Evolutionary conservation across 1,140 invertebrate genomes (phyloP), one percentile per base, ranked within the genome.

Genomic region (Drosophila burlai): DNA sequence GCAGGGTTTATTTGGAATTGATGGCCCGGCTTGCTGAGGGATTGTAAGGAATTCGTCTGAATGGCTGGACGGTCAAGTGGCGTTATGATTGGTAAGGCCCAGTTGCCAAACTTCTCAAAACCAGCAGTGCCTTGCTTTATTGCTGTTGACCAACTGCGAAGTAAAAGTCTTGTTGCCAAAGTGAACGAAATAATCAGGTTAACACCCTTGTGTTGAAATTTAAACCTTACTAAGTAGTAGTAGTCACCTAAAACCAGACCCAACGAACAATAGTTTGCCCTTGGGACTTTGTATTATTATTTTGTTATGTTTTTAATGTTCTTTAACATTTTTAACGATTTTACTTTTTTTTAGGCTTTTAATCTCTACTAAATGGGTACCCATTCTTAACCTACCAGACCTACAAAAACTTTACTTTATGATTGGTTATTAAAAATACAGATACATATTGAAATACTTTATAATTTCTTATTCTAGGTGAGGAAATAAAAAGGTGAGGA

Each of bases 41-140:
- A 74, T 74, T 61, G 54, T 43, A 31, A 52, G 40, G 68, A 61
- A 73, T 43, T 36, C 46, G 40, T 57, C 49, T 57, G 72, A 54
- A 55, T 75, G 72, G 43, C 16, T 55, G 42, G 58, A 42, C 52
- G 21, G 42, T 50, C 47, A 68, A 78, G 55, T 78, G 45, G 42
- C 74, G 60, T 67, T 76, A 59, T 72, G 55, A 72, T 59, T 58
- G 38, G 34, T 46, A 55, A 49, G 16, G 47, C 67, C 21, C 31
- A 81, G 47, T 82, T 82, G 74, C 67, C 62, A 50, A 65, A 64
- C 47, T 60, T 45, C 49, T 36, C 13, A 24, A 24, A 76, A 24
- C 26, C n/a, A 10, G n/a, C 34, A 50, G 18, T n/a, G n/a, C 8
- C 18, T 11, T 24, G 34, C 42, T n/a, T 16, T n/a, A 26, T 15